Conservation (phyloP, 2,113 vertebrate genomes). For the Arvicanthis niloticus region DNA sequence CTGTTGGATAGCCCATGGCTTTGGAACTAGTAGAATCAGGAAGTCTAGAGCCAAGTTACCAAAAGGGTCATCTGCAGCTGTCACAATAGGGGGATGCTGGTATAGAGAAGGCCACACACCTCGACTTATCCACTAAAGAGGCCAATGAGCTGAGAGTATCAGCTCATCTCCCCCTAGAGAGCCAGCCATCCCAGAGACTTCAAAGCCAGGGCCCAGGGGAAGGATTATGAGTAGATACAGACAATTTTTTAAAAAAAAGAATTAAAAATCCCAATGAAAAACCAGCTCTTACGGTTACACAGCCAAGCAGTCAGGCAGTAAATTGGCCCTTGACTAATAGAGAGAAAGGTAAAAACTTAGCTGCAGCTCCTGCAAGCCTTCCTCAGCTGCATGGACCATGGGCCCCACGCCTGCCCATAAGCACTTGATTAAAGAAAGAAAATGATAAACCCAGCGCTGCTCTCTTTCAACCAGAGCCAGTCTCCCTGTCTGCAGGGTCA, state of each 20-base stretch:
- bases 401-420: background rate
- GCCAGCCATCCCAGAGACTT: background rate
- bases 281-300: rapidly evolving
- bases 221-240: rapidly evolving
- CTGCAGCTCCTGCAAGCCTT: background rate
- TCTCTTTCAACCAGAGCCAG: background rate
- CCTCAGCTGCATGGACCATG: too few relatives aligned
- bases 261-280: background rate
- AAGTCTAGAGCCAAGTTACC: background rate
- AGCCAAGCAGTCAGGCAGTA: conserved; percentile 17
- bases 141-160: rapidly evolving
- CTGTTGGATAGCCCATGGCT: rapidly evolving
- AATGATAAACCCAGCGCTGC: background rate
- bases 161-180: background rate
- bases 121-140: background rate
- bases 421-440: background rate
- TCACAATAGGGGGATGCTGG: background rate
- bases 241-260: background rate
- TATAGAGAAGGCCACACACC: rapidly evolving
- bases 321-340: background rate
- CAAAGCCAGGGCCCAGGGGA: background rate
- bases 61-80: background rate
- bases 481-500: background rate
- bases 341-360: background rate
- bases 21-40: background rate